Conservation (phyloP, 2,113 vertebrate species). For the Galemys pyrenaicus region DNA sequence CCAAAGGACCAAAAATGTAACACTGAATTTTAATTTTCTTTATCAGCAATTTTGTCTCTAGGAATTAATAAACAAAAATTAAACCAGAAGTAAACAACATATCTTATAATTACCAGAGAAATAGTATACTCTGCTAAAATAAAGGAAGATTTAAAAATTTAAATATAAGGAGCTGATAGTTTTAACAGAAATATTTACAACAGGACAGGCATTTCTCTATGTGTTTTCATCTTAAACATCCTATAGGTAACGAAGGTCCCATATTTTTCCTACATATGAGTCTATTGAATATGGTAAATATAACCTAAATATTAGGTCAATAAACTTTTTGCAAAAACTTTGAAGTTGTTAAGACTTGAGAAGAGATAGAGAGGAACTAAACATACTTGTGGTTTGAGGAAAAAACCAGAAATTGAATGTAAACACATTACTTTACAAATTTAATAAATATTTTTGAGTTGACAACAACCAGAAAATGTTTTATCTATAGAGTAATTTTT, state of each 20-base stretch:
- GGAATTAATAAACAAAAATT: background rate
- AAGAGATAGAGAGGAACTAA: background rate
- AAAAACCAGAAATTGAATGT: background rate
- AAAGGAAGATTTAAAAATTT: background rate
- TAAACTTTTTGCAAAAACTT: constrained; percentile 70
- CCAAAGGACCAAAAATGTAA: background rate
- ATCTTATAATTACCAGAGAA: constrained; percentile 14
- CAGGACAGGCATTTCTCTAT: background rate
- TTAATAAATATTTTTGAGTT: background rate
- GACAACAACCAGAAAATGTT: background rate
- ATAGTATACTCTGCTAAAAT: background rate
- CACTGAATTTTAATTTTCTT: background rate
- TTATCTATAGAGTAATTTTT: background rate
- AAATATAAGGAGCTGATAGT: background rate
- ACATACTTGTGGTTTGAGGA: background rate
- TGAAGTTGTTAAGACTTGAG: constrained; percentile 24
- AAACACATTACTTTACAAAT: background rate
- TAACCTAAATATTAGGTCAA: constrained; percentile 17
- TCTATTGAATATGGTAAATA: background rate
- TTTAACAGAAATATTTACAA: background rate
- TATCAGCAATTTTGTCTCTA: background rate
- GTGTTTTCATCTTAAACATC: background rate
- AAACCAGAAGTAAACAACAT: constrained; percentile 34
- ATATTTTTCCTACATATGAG: background rate
- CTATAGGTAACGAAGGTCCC: background rate